These are phyloP conservation scores for Dicerorhinus sumatrensis DNA, from an alignment of 2,113 vertebrate genomes.

Conservation along the genomic window DNA sequence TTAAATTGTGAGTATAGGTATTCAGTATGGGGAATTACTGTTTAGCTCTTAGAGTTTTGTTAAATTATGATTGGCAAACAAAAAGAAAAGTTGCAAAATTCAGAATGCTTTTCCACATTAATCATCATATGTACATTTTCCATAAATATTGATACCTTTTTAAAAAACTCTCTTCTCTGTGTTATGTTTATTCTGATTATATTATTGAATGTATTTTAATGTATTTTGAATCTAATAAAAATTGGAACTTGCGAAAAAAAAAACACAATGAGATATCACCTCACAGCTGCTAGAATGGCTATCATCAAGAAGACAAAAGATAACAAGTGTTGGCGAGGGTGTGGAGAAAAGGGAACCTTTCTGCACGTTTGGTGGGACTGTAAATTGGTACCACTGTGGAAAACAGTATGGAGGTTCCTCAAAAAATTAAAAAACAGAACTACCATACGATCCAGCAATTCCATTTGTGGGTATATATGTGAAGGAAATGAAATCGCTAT, in stretches of 20 bases:
- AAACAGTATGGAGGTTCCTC: background rate
- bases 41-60: background rate
- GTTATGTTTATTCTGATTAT: conserved; percentile 5
- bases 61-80: background rate
- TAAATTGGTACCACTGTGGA: background rate
- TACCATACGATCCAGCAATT: background rate
- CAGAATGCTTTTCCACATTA: background rate
- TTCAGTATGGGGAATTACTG: background rate
- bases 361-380: background rate
- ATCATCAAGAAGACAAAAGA: background rate
- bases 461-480: background rate
- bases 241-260: background rate
- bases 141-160: background rate
- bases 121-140: background rate
- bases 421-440: background rate
- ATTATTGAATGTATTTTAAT: background rate
- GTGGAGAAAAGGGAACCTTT: background rate
- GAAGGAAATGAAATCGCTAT: background rate
- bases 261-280: background rate
- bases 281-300: background rate
- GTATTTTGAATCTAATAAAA: background rate
- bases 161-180: background rate
- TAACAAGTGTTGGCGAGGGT: background rate
- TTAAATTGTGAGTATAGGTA: background rate
- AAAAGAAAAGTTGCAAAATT: background rate